These are phyloP conservation scores for Psophia crepitans DNA, from an alignment of 2,113 vertebrate genomes.

Conservation along the genomic window DNA sequence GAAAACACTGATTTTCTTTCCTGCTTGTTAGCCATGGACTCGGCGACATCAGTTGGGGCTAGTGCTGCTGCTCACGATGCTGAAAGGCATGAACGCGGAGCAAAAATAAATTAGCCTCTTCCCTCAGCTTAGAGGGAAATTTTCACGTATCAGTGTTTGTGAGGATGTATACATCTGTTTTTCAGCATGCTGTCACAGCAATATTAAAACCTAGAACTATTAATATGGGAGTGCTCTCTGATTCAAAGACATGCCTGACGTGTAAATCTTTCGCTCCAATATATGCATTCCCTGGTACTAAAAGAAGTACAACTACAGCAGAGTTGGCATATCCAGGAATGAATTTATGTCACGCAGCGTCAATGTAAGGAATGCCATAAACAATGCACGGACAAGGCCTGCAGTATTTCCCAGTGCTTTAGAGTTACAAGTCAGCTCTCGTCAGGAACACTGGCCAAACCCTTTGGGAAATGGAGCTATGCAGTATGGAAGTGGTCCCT, in stretches of 20 bases:
- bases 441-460: background rate
- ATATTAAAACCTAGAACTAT: background rate
- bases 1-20: background rate
- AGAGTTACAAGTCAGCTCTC: background rate
- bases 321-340: background rate
- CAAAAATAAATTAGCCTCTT: background rate
- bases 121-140: background rate
- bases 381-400: background rate
- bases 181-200: background rate
- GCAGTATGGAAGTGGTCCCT: background rate
- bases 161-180: background rate
- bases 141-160: background rate
- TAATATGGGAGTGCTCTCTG: background rate
- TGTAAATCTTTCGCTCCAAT: background rate
- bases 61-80: rapidly evolving
- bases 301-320: background rate
- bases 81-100: background rate
- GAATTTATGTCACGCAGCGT: background rate
- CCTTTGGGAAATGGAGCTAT: background rate
- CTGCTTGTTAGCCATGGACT: background rate
- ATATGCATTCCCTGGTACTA: background rate
- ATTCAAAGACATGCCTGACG: background rate
- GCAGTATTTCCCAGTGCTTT: background rate
- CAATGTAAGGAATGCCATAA: background rate
- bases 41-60: background rate